Percentiles rank a stretch among this genome's conserved stretches.
Evolutionary conservation across 2,888 invertebrate genomes (phyloP).

Genomic region (Lacanobia wlatinum): DNA sequence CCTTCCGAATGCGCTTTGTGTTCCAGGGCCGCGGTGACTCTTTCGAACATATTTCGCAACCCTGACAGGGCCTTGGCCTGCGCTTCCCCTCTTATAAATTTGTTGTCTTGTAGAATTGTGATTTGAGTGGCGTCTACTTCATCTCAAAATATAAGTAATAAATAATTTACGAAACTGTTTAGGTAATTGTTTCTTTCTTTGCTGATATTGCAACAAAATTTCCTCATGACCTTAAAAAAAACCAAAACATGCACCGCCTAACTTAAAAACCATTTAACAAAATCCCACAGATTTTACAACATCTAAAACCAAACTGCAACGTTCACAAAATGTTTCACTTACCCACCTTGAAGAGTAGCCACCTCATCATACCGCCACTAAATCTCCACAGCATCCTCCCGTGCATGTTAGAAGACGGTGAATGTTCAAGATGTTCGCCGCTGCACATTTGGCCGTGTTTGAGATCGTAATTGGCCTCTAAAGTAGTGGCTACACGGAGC

Average conservation of each 20-base stretch:
- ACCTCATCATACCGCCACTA: constrained; percentile 44
- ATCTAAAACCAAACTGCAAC: not conserved
- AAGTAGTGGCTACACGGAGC: constrained; percentile 64
- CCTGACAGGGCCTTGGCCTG: too few species aligned
- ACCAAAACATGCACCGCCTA: too few species aligned
- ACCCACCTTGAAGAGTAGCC: not conserved
- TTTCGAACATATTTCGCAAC: too few species aligned
- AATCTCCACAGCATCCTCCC: constrained; percentile 16
- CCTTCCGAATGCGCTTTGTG: too few species aligned
- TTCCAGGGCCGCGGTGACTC: too few species aligned
- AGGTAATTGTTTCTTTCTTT: not conserved
- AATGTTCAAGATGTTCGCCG: constrained; percentile 40
- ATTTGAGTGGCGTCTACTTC: too few species aligned
- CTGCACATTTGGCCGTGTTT: constrained; percentile 64
- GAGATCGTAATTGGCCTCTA: constrained; percentile 66
- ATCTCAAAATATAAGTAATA: not conserved
- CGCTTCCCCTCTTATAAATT: too few species aligned
- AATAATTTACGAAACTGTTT: not conserved
- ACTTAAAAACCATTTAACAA: not conserved
- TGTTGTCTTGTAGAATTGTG: too few species aligned
- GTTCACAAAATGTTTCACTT: too few species aligned
- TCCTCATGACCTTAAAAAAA: not conserved
- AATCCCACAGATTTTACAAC: not conserved
- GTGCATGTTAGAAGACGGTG: constrained; percentile 42
- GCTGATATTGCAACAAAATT: not conserved